Evolutionary conservation across 2,888 invertebrate genomes (phyloP).

Genomic region (Drosophila antonietae): DNA sequence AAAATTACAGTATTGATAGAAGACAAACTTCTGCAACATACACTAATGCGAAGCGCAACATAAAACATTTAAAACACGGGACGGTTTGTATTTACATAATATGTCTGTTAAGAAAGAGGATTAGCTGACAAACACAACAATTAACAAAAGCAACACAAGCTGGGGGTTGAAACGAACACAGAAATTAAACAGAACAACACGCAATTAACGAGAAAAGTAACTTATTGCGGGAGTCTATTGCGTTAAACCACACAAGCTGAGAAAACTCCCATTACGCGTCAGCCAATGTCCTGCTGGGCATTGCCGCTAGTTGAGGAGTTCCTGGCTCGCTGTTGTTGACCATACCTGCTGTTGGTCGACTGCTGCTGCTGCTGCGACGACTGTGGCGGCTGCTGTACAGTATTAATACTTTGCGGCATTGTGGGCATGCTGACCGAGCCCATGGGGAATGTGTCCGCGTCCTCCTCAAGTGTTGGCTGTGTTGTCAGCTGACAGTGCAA

Average conservation of each 20-base stretch:
- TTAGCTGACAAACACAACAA: constrained; percentile 28
- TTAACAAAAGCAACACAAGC: constrained; percentile 38
- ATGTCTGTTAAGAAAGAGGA: constrained; percentile 9
- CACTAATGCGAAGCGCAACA: constrained; percentile 26
- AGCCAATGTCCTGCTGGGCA: constrained; percentile 87
- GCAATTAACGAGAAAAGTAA: constrained; percentile 11
- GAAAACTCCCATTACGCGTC: constrained; percentile 93
- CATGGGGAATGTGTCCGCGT: constrained; percentile 79
- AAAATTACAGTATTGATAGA: constrained; percentile 18
- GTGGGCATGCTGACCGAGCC: constrained; percentile 56
- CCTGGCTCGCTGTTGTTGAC: constrained; percentile 73
- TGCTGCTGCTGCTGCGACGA: constrained; percentile 59
- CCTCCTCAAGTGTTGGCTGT: constrained; percentile 72
- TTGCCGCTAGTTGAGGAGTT: constrained; percentile 67
- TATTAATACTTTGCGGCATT: constrained; percentile 81
- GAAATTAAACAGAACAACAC: constrained; percentile 29
- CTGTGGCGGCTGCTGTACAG: constrained; percentile 65
- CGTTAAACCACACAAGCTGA: constrained; percentile 91
- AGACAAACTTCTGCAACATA: constrained; percentile 7
- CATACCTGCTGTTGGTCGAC: constrained; percentile 72
- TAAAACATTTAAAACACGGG: constrained; percentile 11
- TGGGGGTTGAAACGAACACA: constrained; percentile 19
- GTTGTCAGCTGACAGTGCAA: constrained; percentile 57
- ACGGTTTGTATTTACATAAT: constrained; percentile 43
- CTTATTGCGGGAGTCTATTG: constrained; percentile 1